These are phyloP conservation scores for Perdita meconis DNA, from an alignment of 2,888 invertebrate species.

Conservation along the genomic window DNA sequence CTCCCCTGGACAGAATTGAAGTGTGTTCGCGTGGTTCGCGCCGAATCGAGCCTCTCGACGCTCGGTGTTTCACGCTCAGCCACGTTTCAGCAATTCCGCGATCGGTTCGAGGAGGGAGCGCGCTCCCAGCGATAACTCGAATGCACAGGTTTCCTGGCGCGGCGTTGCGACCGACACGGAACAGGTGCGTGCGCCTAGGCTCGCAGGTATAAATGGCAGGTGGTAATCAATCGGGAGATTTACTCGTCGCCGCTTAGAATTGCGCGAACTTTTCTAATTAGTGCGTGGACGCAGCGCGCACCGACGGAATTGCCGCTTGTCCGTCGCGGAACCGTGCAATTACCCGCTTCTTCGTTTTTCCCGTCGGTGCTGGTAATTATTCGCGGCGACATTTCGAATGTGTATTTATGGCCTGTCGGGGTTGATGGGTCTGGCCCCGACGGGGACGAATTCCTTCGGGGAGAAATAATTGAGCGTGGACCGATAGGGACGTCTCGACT, in stretches of 20 bases:
- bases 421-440: not conserved
- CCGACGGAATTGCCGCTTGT: slow-evolving; percentile 12
- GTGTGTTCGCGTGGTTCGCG: not conserved
- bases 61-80: slow-evolving; percentile 12
- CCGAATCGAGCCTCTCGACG: not conserved
- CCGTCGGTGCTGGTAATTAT: slow-evolving; percentile 15
- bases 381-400: slow-evolving; percentile 15
- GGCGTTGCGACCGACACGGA: slow-evolving; percentile 10
- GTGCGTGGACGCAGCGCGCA: slow-evolving; percentile 10
- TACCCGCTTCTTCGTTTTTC: not conserved
- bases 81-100: slow-evolving; percentile 13
- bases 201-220: slow-evolving; percentile 71
- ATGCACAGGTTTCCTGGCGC: slow-evolving; percentile 11
- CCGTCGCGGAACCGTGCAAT: slow-evolving; percentile 29
- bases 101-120: not conserved
- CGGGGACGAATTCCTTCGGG: slow-evolving; percentile 3
- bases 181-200: slow-evolving; percentile 22
- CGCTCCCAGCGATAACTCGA: slow-evolving; percentile 2
- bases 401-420: slow-evolving; percentile 4
- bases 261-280: slow-evolving; percentile 55
- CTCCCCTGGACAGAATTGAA: too few relatives aligned
- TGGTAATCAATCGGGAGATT: slow-evolving; percentile 79
- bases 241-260: slow-evolving; percentile 71
- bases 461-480: slow-evolving; percentile 3
- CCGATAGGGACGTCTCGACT: not conserved